Conservation (phyloP, 2,797 vertebrate species). For the Eupleurogrammus muticus region DNA sequence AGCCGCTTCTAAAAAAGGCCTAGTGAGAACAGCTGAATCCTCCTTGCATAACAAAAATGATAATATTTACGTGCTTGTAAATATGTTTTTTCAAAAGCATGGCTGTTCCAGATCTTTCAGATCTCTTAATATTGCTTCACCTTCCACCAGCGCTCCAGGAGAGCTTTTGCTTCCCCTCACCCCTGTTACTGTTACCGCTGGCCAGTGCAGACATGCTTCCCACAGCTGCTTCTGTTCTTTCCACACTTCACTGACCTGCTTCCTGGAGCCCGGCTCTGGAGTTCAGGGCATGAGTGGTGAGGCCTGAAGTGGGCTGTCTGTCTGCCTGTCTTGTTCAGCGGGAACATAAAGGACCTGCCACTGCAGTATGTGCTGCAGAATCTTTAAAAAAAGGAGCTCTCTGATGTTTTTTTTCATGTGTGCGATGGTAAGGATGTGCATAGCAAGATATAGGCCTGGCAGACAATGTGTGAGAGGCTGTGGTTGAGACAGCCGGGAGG, state of each 20-base stretch:
- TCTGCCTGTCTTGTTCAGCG: constrained; percentile 67
- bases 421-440: constrained; percentile 48
- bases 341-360: constrained; percentile 59
- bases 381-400: constrained; percentile 52
- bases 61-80: background rate
- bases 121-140: constrained; percentile 29
- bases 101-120: background rate
- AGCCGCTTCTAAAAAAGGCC: background rate
- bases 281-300: constrained; percentile 76
- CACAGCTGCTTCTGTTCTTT: constrained; percentile 76
- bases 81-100: background rate
- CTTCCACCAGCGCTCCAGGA: constrained; percentile 22
- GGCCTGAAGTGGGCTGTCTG: constrained; percentile 63
- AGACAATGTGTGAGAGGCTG: constrained; percentile 47
- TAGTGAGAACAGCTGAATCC: background rate
- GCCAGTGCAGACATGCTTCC: constrained; percentile 78
- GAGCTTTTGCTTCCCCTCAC: constrained; percentile 34
- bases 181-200: constrained; percentile 63
- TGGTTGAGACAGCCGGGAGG: constrained; percentile 41
- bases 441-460: constrained; percentile 37
- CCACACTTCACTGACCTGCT: constrained; percentile 75
- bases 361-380: constrained; percentile 58
- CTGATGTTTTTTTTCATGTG: constrained; percentile 37
- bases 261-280: constrained; percentile 73
- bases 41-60: background rate